These are phyloP conservation scores for Huso huso DNA, from an alignment of 2,797 vertebrate species.

Conservation along the genomic window DNA sequence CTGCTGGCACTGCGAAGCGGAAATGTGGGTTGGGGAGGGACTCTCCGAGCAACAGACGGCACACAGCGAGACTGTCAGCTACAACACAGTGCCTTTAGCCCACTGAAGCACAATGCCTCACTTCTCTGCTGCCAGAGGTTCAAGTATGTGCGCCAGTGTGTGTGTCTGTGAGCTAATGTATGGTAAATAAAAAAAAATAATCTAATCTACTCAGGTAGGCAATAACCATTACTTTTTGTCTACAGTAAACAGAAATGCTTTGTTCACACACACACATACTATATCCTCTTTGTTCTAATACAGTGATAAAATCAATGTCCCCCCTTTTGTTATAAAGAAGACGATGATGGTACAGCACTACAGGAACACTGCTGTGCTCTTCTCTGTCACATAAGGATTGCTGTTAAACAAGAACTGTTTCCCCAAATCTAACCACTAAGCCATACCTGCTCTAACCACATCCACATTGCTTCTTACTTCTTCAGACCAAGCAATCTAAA, in stretches of 20 bases:
- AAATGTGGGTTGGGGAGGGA: neutral
- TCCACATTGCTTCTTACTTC: no score
- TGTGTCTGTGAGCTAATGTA: neutral
- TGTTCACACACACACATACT: slow-evolving; percentile 10
- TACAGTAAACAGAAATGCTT: neutral
- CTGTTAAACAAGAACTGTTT: neutral
- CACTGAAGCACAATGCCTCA: neutral
- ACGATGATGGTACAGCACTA: slow-evolving; percentile 4
- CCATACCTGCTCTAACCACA: no score
- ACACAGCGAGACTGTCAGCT: neutral
- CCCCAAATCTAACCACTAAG: neutral
- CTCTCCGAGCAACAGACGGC: neutral
- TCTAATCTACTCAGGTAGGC: neutral
- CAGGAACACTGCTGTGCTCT: neutral
- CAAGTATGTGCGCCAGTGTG: neutral
- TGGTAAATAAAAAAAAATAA: neutral
- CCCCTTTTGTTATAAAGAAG: neutral
- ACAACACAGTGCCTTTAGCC: neutral
- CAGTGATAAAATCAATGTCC: slow-evolving; percentile 12
- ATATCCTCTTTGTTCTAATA: slow-evolving; percentile 30
- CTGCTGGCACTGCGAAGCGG: neutral
- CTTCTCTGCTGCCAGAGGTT: neutral
- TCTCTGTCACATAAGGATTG: neutral
- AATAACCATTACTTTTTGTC: neutral
- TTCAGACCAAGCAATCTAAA: no score